Base-by-base conservation (phyloP, 2,888 invertebrate genomes). In the Idaea straminata region DNA sequence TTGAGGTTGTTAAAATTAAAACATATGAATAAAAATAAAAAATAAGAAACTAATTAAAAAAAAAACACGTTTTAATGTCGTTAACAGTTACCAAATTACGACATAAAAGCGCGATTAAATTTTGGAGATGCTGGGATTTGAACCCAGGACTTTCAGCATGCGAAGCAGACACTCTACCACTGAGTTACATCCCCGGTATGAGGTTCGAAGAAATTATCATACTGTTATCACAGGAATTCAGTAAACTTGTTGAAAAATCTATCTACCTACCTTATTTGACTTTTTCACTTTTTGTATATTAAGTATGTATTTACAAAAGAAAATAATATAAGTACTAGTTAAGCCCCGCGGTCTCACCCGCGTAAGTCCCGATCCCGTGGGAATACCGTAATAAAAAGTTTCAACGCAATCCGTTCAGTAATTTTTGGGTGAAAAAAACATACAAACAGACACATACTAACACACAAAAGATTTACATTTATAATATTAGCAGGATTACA, bases 111-210 rank as follows among this genome's bases (percentile, higher is more conserved):
- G 10, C 0, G 4, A 15, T 16, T 7, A 7, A 10, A 0, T 0
- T 77, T 71, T 94, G 94, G 94, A 94, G 94, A 90, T 93, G 93
- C 93, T 93, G 94, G 94, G 94, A 93, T 93, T 94, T 93, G 94
- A 94, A 94, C 94, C 93, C 94, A 93, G 93, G 94, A 94, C 94
- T 94, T 94, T 94, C 93, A 93, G 94, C 94, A 94, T 94, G 94
- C 94, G 93, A 94, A 94, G 94, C 94, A 94, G 94, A 94, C 94
- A 94, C 94, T 94, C 91, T 91, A 91, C 90, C 91, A 90, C 91
- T 91, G 89, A 91, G 91, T 91, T 91, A 91, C 89, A 91, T 84
- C 91, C 91, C 91, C 91, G 67, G 68, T 59, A 6, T 5, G 7
- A 6, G 0, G 34, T 0, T 6, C 2, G 59, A 0, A 7, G 59